Evolutionary conservation across 2,888 invertebrate genomes (phyloP), one percentile per base, ranked within the genome.

Genomic region (Dicycla oo): DNA sequence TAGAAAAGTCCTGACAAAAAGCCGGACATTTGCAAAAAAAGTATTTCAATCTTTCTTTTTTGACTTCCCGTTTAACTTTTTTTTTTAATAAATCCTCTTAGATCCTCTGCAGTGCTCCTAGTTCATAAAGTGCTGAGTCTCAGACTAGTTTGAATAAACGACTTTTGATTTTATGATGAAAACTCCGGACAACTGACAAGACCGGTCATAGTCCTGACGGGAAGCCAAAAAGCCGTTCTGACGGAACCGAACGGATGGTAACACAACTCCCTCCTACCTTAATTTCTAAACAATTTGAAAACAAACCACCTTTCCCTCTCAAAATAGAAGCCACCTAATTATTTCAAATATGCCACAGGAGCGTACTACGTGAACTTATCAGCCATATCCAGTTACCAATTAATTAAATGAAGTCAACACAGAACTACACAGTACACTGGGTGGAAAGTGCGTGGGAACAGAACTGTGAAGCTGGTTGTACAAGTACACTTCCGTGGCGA

Each of bases 371-470:
- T 63, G 30, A 53, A 40, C 26, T 8, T 64, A 62, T 70, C 62
- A 54, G 18, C 57, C n/a, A 13, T 63, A 69, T 72, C 73, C 58
- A 73, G 78, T 81, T 71, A 60, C 78, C 78, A 81, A 85, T 85
- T 85, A 85, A 78, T 78, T 81, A 64, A 64, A 60, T 65, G 58
- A 78, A 78, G 83, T 73, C 69, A 85, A 83, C 68, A 84, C 15
- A 61, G 51, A 67, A 65, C 69, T 64, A 56, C 53, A 69, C 78
- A 43, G 63, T 66, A 61, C 49, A 73, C 78, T 47, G 45, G 30
- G 45, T 70, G 61, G 76, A 69, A 80, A 82, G 68, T 80, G 66
- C 69, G 83, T 83, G 81, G 67, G 75, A 80, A 73, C 70, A 60
- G 56, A 56, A 11, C 23, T 60, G 51, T 51, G n/a, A 7, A 54